Percentiles rank a stretch among this genome's conserved stretches.
phyloP scores from a whole-genome alignment of 2,113 vertebrate genomes.

The Dinomys branickii region DNA sequence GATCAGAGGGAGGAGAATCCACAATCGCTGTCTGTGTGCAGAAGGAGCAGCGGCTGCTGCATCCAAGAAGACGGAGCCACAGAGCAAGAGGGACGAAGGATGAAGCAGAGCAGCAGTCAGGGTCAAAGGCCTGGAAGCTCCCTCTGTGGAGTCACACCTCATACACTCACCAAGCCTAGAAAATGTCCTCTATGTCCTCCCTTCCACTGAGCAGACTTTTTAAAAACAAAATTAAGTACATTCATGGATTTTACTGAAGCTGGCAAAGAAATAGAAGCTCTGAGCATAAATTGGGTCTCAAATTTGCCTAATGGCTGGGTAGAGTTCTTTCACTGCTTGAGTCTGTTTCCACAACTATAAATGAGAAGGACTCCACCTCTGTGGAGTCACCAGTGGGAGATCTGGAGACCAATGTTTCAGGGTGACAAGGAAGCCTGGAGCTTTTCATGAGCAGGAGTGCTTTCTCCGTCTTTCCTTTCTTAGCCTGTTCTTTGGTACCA shows the following conservation, averaged over 20 bases:
- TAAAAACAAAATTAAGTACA: background rate
- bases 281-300: background rate
- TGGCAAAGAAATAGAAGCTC: background rate
- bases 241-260: background rate
- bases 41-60: background rate
- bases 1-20: background rate
- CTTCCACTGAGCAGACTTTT: background rate
- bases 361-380: conserved; percentile 1
- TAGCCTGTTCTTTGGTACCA: background rate
- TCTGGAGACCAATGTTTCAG: background rate
- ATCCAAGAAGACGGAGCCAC: background rate
- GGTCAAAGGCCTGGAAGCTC: background rate
- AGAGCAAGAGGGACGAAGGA: background rate
- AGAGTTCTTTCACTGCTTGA: background rate
- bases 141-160: background rate
- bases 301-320: background rate
- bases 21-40: too few species aligned
- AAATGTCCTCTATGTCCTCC: background rate
- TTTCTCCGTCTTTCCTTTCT: background rate
- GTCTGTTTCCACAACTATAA: background rate
- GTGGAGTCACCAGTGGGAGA: background rate
- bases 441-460: background rate
- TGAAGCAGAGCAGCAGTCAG: background rate
- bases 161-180: background rate
- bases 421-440: background rate